A percentile compares a stretch with the other conserved stretches of the same genome.
These are phyloP conservation scores for Sitta europaea DNA, from an alignment of 2,113 vertebrate species.

Conservation along the genomic window DNA sequence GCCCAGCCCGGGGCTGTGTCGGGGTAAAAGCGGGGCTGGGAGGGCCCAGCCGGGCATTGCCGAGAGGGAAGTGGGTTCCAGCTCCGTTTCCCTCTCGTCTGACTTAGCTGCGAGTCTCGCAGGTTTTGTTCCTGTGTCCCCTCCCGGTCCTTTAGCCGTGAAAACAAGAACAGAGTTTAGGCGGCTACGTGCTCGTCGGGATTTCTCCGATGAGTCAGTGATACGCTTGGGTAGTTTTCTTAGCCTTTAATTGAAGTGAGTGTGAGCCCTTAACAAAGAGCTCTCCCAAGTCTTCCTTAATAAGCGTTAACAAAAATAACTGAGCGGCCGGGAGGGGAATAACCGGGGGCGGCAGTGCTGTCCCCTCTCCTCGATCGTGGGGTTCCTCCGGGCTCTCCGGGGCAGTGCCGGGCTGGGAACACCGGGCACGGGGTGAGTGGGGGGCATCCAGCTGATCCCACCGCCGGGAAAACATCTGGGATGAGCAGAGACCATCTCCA, in stretches of 20 bases:
- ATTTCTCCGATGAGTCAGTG: constrained; percentile 53
- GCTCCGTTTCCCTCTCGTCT: not conserved
- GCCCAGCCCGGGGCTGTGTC: accelerated
- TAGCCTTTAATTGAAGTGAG: constrained; percentile 12
- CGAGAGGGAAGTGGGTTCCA: not conserved
- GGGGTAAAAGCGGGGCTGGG: not conserved
- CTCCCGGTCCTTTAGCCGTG: not conserved
- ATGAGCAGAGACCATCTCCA: not conserved
- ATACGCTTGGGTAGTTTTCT: constrained; percentile 33
- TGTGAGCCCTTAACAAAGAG: constrained; percentile 18
- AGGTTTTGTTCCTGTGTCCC: not conserved
- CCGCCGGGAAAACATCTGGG: not conserved
- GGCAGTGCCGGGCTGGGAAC: accelerated
- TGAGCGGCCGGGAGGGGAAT: not conserved
- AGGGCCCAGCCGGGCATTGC: not conserved
- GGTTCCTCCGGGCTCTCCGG: not conserved
- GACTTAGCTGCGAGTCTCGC: not conserved
- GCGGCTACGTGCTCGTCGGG: not conserved
- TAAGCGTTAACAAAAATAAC: constrained; percentile 28
- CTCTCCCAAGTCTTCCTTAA: constrained; percentile 17
- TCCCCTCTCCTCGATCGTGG: accelerated
- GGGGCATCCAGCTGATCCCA: not conserved
- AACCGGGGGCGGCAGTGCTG: not conserved
- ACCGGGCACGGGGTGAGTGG: accelerated
- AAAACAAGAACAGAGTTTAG: not conserved